phyloP scores from a whole-genome alignment of 1,140 invertebrate genomes.

The Pachypeltis micranthus region DNA sequence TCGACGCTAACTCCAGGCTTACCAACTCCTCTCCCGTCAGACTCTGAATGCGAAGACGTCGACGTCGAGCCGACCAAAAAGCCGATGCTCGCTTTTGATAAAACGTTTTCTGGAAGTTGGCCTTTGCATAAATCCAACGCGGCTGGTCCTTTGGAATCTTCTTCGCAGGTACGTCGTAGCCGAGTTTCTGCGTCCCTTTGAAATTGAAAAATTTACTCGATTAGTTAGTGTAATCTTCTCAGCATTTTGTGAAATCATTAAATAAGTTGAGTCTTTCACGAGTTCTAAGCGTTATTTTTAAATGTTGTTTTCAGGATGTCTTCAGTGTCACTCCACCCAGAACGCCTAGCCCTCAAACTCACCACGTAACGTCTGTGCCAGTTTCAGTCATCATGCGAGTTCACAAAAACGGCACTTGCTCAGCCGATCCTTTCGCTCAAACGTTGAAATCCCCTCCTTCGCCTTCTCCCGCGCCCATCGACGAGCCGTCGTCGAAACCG shows the following conservation, averaged over 20 bases:
- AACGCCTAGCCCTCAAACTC: slow-evolving; percentile 36
- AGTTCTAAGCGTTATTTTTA: too few species aligned
- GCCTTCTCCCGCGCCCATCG: background rate
- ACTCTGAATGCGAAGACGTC: slow-evolving; percentile 41
- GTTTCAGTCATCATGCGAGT: slow-evolving; percentile 70
- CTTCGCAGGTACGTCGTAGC: too few species aligned
- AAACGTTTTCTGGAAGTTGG: too few species aligned
- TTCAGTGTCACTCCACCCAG: slow-evolving; percentile 33
- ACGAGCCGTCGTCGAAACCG: slow-evolving; percentile 26
- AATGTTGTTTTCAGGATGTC: background rate
- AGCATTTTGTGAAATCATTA: too few species aligned
- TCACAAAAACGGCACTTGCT: slow-evolving; percentile 58
- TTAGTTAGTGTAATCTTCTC: too few species aligned
- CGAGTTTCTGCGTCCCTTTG: too few species aligned
- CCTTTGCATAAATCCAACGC: too few species aligned
- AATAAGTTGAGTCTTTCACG: too few species aligned
- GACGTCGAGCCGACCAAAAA: too few species aligned
- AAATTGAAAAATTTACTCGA: too few species aligned
- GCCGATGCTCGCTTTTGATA: too few species aligned
- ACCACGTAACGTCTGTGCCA: slow-evolving; percentile 33
- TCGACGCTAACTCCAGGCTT: slow-evolving; percentile 24
- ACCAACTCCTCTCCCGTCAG: slow-evolving; percentile 41
- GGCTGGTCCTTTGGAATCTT: too few species aligned
- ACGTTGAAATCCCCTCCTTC: slow-evolving; percentile 4
- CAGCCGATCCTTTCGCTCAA: slow-evolving; percentile 34